A percentile compares a stretch with the other conserved stretches of the same genome.
These are phyloP conservation scores for Acleris emargana DNA, from an alignment of 2,888 invertebrate genomes.

Conservation along the genomic window DNA sequence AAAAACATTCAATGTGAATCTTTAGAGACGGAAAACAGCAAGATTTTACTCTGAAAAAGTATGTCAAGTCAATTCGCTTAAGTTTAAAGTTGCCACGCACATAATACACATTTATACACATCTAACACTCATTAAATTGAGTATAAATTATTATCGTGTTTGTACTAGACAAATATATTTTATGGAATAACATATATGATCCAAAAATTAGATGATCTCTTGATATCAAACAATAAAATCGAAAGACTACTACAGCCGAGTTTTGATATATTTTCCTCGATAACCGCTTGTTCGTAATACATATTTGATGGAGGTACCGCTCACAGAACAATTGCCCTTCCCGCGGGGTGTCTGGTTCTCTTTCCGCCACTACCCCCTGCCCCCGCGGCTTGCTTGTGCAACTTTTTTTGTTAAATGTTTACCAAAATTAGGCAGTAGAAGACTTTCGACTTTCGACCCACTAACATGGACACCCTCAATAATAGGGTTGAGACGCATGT, in stretches of 20 bases:
- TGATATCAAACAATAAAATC: slow-evolving; percentile 1
- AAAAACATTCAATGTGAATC: slow-evolving; percentile 21
- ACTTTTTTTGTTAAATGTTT: no score
- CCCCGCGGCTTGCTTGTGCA: no score
- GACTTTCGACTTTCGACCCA: no score
- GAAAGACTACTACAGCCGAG: not conserved
- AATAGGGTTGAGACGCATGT: no score
- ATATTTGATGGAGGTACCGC: no score
- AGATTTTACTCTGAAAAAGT: slow-evolving; percentile 18
- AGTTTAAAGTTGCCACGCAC: slow-evolving; percentile 18
- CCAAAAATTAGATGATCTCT: slow-evolving; percentile 11
- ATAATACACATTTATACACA: slow-evolving; percentile 28
- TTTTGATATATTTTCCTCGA: not conserved
- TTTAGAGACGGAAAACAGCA: slow-evolving; percentile 16
- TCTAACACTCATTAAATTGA: slow-evolving; percentile 28
- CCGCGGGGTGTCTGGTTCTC: no score
- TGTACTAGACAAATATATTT: slow-evolving; percentile 28
- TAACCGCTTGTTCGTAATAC: no score
- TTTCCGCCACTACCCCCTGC: no score
- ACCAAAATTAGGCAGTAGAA: no score
- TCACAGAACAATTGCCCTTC: no score
- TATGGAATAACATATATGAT: slow-evolving; percentile 13
- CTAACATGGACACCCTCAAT: no score
- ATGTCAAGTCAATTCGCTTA: slow-evolving; percentile 15
- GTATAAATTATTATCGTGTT: slow-evolving; percentile 34